phyloP scores from a whole-genome alignment of 2,888 invertebrate genomes.

The Xestia rhomboidea region DNA sequence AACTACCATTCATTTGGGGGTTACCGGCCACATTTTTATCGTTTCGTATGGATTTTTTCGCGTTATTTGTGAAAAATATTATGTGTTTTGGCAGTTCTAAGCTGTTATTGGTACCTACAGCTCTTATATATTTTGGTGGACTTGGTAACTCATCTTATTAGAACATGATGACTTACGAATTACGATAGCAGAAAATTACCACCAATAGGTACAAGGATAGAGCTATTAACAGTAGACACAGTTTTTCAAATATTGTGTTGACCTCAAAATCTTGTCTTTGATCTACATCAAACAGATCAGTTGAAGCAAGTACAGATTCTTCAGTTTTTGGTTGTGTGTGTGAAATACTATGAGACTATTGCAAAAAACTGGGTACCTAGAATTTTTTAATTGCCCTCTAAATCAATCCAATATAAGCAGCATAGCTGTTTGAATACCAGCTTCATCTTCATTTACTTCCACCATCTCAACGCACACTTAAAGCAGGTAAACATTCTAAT shows the following conservation, averaged over 20 bases:
- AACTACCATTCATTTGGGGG: slow-evolving; percentile 82
- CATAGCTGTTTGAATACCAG: neutral
- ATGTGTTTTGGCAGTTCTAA: slow-evolving; percentile 53
- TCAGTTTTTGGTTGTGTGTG: neutral
- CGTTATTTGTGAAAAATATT: slow-evolving; percentile 66
- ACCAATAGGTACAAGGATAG: neutral
- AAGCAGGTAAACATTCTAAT: slow-evolving; percentile 66
- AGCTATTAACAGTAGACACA: neutral
- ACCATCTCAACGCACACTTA: slow-evolving; percentile 28
- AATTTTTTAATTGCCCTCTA: neutral
- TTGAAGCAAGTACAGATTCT: neutral
- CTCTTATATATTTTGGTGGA: neutral
- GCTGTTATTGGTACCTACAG: neutral
- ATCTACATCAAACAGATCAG: neutral
- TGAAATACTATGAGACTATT: neutral
- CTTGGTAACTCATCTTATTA: neutral
- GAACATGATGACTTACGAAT: neutral
- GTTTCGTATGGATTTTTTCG: slow-evolving; percentile 74
- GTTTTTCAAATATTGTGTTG: neutral
- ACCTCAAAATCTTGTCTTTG: neutral
- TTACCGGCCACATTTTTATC: slow-evolving; percentile 78
- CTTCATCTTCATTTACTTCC: slow-evolving; percentile 14
- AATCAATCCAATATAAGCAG: neutral
- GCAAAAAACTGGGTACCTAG: neutral
- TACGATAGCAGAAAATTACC: neutral